Percentiles rank a stretch among this genome's conserved stretches.
These are phyloP conservation scores for Aspidoscelis tigris DNA, from an alignment of 2,113 vertebrate genomes.

Conservation along the genomic window DNA sequence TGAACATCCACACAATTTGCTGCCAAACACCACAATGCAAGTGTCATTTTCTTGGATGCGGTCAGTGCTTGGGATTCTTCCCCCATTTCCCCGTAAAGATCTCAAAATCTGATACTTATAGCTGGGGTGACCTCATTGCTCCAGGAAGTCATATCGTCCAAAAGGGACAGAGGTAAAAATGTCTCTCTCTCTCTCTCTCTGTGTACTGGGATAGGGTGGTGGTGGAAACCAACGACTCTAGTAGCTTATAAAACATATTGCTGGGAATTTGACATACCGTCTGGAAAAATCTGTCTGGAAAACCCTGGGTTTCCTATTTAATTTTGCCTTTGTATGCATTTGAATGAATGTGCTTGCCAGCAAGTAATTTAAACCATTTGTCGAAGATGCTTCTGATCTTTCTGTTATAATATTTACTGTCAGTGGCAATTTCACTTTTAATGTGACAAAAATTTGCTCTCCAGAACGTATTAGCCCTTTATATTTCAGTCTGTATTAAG, in stretches of 20 bases:
- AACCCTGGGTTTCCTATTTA: conserved; percentile 58
- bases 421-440: conserved; percentile 23
- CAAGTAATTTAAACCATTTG: conserved; percentile 59
- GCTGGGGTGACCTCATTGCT: conserved; percentile 13
- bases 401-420: conserved; percentile 35
- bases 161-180: conserved; percentile 11
- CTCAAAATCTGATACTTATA: not conserved
- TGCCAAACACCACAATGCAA: accelerated
- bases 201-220: not conserved
- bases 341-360: conserved; percentile 52
- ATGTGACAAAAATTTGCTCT: conserved; percentile 6
- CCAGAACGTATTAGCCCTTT: not conserved
- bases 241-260: conserved; percentile 39
- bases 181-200: not conserved
- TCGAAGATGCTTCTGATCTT: conserved; percentile 47
- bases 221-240: conserved; percentile 7
- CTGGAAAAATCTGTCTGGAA: conserved; percentile 57
- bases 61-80: not conserved
- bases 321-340: conserved; percentile 17
- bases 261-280: conserved; percentile 51
- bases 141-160: conserved; percentile 2
- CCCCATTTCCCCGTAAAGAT: not conserved
- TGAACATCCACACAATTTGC: not conserved
- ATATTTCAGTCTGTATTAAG: not conserved
- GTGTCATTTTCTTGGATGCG: accelerated